Percentiles rank a stretch among this genome's conserved stretches.
These are phyloP conservation scores for Nomada hirtipes DNA, from an alignment of 2,888 invertebrate species.

Conservation along the genomic window DNA sequence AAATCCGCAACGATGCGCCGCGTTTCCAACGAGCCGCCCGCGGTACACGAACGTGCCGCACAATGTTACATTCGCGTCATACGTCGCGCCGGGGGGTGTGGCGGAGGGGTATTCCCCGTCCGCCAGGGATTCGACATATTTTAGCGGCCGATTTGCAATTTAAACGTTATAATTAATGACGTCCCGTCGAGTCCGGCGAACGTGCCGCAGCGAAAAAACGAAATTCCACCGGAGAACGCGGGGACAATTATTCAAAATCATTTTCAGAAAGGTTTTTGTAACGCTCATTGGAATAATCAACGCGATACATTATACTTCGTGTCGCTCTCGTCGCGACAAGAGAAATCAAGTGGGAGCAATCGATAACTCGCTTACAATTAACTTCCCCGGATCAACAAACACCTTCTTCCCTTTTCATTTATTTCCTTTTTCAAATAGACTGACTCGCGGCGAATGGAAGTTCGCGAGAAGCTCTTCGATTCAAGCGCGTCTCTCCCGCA, in stretches of 20 bases:
- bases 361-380: constrained; percentile 66
- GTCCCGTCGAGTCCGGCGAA: constrained; percentile 52
- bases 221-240: neutral
- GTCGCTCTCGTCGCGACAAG: neutral
- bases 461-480: neutral
- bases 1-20: constrained; percentile 58
- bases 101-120: constrained; percentile 40
- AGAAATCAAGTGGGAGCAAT: neutral
- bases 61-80: constrained; percentile 61
- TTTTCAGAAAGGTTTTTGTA: neutral
- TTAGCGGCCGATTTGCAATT: constrained; percentile 77
- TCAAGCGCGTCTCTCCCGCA: neutral
- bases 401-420: constrained; percentile 9
- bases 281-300: too few species aligned
- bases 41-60: constrained; percentile 38
- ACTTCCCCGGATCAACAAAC: constrained; percentile 60
- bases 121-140: constrained; percentile 75
- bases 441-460: constrained; percentile 7
- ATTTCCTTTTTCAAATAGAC: neutral
- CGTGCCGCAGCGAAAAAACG: constrained; percentile 36
- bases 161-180: constrained; percentile 76
- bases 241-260: constrained; percentile 12
- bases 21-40: constrained; percentile 18
- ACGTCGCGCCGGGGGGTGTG: constrained; percentile 24
- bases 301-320: neutral